phyloP scores from a whole-genome alignment of 2,888 invertebrate genomes.

The Lapara coniferarum region DNA sequence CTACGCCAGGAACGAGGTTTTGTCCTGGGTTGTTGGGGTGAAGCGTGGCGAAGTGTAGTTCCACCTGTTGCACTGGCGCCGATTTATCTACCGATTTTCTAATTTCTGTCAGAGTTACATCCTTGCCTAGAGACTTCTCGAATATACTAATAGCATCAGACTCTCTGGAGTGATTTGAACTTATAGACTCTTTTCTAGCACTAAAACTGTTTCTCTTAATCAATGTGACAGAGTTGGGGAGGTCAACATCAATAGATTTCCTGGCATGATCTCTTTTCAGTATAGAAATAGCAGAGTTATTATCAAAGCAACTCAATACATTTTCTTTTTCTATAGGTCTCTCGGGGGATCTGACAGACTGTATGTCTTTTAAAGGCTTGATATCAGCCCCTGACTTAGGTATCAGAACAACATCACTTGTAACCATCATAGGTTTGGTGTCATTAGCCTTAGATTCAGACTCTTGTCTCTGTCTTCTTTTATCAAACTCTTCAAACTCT shows the following conservation, averaged over 20 bases:
- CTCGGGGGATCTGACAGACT: constrained; percentile 74
- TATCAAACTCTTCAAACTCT: constrained; percentile 79
- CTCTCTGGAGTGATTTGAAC: constrained; percentile 75
- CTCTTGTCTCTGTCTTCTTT: constrained; percentile 74
- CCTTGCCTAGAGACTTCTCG: constrained; percentile 78
- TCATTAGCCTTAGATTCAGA: constrained; percentile 69
- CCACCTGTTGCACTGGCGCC: constrained; percentile 58
- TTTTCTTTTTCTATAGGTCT: constrained; percentile 75
- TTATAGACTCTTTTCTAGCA: constrained; percentile 77
- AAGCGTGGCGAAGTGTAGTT: constrained; percentile 70
- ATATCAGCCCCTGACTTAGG: constrained; percentile 77
- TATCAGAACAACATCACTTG: constrained; percentile 77
- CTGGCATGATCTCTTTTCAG: constrained; percentile 77
- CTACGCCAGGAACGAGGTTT: constrained; percentile 53
- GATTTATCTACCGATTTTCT: constrained; percentile 76
- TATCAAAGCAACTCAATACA: constrained; percentile 79
- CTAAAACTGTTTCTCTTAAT: constrained; percentile 77
- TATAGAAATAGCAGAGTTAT: constrained; percentile 80
- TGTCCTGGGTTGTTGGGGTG: constrained; percentile 63
- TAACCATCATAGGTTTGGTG: constrained; percentile 73
- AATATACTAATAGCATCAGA: constrained; percentile 79
- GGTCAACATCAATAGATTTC: constrained; percentile 76
- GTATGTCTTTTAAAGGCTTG: constrained; percentile 75
- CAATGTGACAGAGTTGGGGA: constrained; percentile 76
- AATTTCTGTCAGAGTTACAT: constrained; percentile 78